Percentiles rank a stretch among this genome's conserved stretches.
Conservation (phyloP, 1,140 invertebrate genomes). For the Eulimnadia texana region DNA sequence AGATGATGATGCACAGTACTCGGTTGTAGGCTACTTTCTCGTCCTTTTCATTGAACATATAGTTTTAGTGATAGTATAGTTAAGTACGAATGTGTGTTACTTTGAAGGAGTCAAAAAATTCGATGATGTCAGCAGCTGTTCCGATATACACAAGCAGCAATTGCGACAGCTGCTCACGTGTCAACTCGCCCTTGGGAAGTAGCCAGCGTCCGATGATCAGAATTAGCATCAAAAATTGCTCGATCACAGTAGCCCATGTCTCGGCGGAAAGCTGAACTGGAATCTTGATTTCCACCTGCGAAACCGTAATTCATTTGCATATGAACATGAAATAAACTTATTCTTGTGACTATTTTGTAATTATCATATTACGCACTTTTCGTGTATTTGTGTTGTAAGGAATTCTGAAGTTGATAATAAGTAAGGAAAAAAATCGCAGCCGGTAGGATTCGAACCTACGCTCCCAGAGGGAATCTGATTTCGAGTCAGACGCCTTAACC, state of each 20-base stretch:
- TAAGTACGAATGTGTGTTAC: too few species aligned
- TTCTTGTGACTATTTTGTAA: too few species aligned
- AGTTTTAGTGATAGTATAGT: neutral
- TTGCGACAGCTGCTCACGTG: constrained; percentile 78
- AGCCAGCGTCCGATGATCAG: constrained; percentile 78
- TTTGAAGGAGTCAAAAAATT: constrained; percentile 91
- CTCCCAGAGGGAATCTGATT: too few species aligned
- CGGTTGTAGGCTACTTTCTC: constrained; percentile 57
- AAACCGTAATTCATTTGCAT: neutral
- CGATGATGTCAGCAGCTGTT: constrained; percentile 86
- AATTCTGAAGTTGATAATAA: too few species aligned
- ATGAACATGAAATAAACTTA: too few species aligned
- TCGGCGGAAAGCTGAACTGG: constrained; percentile 33
- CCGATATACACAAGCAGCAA: constrained; percentile 59
- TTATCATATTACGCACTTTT: too few species aligned
- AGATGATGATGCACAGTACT: constrained; percentile 54
- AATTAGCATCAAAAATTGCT: constrained; percentile 76
- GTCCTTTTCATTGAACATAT: constrained; percentile 30
- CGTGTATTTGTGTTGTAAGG: too few species aligned
- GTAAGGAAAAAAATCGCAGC: too few species aligned
- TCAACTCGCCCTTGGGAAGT: constrained; percentile 74
- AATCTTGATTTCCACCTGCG: constrained; percentile 20
- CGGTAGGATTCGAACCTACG: too few species aligned
- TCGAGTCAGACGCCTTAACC: too few species aligned
- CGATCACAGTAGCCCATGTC: constrained; percentile 71